Evolutionary conservation across 2,888 invertebrate genomes (phyloP).

Genomic region (Eutolmus rufibarbis): DNA sequence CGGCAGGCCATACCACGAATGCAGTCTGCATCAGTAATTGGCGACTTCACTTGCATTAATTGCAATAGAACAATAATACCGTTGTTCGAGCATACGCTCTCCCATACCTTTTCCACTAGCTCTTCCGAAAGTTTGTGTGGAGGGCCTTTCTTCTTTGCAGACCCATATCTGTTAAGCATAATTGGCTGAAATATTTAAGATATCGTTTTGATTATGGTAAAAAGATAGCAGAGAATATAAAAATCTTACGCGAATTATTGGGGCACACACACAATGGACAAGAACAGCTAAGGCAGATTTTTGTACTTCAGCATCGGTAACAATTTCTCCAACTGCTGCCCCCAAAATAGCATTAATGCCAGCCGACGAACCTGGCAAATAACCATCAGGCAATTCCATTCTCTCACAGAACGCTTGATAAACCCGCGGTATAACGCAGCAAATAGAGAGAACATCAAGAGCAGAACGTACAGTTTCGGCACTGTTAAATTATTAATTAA

Average conservation of each 20-base stretch:
- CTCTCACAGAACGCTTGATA: constrained; percentile 77
- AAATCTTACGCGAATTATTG: constrained; percentile 75
- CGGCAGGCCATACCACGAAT: constrained; percentile 92
- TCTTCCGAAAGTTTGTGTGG: constrained; percentile 78
- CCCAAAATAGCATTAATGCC: constrained; percentile 82
- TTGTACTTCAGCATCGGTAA: constrained; percentile 90
- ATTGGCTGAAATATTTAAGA: constrained; percentile 56
- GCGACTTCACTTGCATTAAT: constrained; percentile 89
- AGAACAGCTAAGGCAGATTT: constrained; percentile 89
- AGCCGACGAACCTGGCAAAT: constrained; percentile 69
- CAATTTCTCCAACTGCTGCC: constrained; percentile 90
- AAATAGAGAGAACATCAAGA: constrained; percentile 87
- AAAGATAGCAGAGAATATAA: constrained; percentile 49
- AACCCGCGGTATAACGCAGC: constrained; percentile 86
- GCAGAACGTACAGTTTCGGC: constrained; percentile 84
- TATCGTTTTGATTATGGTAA: background rate
- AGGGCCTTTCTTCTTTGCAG: constrained; percentile 66
- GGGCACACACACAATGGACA: constrained; percentile 94
- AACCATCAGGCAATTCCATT: constrained; percentile 77
- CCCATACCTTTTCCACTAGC: constrained; percentile 91
- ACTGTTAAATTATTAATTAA: constrained; percentile 57
- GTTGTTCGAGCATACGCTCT: constrained; percentile 90
- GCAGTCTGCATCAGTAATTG: constrained; percentile 96
- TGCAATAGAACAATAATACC: constrained; percentile 95
- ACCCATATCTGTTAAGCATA: constrained; percentile 64